Evolutionary conservation across 2,113 vertebrate species (phyloP).

Genomic region (Phylloscopus trochiloides): DNA sequence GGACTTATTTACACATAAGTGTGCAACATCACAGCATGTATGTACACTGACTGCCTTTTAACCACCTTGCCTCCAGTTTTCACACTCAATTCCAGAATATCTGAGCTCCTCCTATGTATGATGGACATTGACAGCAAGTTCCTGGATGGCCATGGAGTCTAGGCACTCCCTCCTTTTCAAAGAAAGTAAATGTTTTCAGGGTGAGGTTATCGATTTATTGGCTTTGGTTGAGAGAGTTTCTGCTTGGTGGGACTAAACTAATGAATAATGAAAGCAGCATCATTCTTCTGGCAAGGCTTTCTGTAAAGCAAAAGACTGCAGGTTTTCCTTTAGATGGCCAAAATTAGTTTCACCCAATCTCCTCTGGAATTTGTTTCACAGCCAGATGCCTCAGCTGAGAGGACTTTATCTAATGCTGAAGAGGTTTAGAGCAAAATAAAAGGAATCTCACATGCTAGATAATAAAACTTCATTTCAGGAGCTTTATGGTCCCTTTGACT

Average conservation of each 20-base stretch:
- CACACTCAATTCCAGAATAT: neutral
- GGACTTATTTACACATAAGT: neutral
- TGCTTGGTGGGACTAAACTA: neutral
- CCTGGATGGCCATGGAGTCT: neutral
- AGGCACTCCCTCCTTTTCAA: neutral
- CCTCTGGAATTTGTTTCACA: neutral
- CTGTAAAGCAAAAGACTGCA: neutral
- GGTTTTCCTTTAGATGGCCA: neutral
- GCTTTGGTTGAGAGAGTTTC: neutral
- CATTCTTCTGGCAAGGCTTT: neutral
- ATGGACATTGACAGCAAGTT: neutral
- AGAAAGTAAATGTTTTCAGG: neutral
- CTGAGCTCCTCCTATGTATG: fast-evolving
- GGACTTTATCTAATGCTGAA: neutral
- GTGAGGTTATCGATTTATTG: neutral
- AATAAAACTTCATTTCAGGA: neutral
- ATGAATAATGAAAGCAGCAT: neutral
- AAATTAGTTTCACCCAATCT: neutral
- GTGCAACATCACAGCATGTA: neutral
- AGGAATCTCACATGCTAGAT: neutral
- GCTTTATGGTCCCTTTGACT: neutral
- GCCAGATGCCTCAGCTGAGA: neutral
- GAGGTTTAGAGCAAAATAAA: neutral
- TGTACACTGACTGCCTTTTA: neutral
- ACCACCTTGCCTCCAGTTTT: neutral